Evolutionary conservation across 2,888 invertebrate genomes (phyloP), one percentile per base, ranked within the genome.

Genomic region (Oxycera nigricornis): DNA sequence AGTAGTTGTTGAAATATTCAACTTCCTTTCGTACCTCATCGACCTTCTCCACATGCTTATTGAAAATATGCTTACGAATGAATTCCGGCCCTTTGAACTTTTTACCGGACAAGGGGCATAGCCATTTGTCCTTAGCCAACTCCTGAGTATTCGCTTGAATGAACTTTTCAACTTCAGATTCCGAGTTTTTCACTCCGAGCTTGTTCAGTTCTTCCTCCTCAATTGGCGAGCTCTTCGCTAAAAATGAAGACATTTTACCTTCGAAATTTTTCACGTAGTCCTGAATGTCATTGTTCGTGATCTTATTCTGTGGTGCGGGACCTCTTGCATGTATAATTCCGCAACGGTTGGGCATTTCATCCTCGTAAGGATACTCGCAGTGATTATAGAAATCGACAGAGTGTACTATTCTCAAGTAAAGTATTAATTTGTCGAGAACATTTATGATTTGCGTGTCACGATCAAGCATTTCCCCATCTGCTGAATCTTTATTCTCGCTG

Each of bases 51-150:
- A 86, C 92, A 82, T 99, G 98, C 82, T 99, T 99, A 84, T 98
- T 98, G 82, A 96, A 94, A 78, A 99, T 97, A 84, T 99, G 99
- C 83, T 99, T 99, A 76, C 96, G 91, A 31, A 99, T 97, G 86
- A 98, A 99, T 84, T 99, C 98, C 0, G 98, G 98, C 0, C 98
- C 93, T 84, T 98, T 99, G 86, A 99, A 99, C 84, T 99, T 99
- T 85, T 99, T 99, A 0, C 98, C 98, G 73, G 97, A 98, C 7
- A 99, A 87, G 0, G 99, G 99, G 85, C 99, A 99, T 78, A 99
- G 85, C 98, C 98, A 99, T 81, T 99, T 99, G 83, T 98, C 99
- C 83, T 97, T 97, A 0, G 95, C 94, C 78, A 99, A 83, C 86
- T 99, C 98, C 82, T 98, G 95, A 0, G 97, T 97, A 83, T 99